phyloP scores from a whole-genome alignment of 2,888 invertebrate species.

The Lacanobia wlatinum region DNA sequence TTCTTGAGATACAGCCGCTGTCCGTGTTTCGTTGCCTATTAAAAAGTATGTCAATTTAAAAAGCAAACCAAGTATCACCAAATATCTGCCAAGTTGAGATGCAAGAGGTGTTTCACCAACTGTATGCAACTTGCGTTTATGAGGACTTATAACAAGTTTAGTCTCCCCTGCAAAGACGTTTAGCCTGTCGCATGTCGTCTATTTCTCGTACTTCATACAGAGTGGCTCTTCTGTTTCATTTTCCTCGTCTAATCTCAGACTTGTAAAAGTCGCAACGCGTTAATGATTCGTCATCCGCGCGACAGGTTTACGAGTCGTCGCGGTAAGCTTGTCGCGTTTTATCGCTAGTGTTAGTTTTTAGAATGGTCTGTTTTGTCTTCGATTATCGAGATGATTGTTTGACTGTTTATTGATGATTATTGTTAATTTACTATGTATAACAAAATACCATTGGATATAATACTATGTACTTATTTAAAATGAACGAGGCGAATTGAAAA shows the following conservation, averaged over 20 bases:
- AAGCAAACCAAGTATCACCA: no score
- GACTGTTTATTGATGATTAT: constrained; percentile 30
- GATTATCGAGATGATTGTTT: constrained; percentile 40
- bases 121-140: no score
- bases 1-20: no score
- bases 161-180: no score
- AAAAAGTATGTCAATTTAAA: no score
- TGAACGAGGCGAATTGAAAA: background rate
- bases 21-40: no score
- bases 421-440: constrained; percentile 12
- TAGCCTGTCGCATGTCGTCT: no score
- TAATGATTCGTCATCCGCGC: constrained; percentile 74
- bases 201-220: background rate
- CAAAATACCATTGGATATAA: background rate
- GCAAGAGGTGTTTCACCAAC: no score
- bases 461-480: background rate
- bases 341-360: constrained; percentile 41
- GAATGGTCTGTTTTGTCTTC: constrained; percentile 46
- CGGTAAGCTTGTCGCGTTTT: constrained; percentile 58
- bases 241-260: background rate
- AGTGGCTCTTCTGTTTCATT: constrained; percentile 17
- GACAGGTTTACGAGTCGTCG: constrained; percentile 71
- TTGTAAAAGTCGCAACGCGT: constrained; percentile 61
- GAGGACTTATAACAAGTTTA: no score
- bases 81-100: no score